Conservation (phyloP, 2,797 vertebrate genomes). For the Podarcis siculus region DNA sequence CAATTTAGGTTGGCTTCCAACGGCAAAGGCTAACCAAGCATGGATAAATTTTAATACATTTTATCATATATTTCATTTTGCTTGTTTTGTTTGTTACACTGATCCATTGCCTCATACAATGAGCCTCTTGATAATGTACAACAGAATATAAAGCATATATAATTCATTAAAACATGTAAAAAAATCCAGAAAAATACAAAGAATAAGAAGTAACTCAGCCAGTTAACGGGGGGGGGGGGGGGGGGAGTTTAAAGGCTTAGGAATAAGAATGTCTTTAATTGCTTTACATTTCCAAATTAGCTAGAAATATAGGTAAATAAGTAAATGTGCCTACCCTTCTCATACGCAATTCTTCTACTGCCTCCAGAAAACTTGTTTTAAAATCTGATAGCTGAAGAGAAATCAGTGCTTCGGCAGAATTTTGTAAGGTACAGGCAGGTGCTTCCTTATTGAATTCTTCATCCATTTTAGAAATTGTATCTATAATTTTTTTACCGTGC, state of each 20-base stretch:
- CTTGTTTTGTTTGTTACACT: background rate
- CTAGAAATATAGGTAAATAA: conserved; percentile 10
- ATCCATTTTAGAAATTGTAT: conserved; percentile 71
- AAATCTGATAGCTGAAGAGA: conserved; percentile 89
- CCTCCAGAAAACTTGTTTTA: conserved; percentile 88
- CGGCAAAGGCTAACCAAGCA: background rate
- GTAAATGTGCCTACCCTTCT: conserved; percentile 82
- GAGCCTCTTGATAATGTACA: too few species aligned
- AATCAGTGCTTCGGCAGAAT: conserved; percentile 80
- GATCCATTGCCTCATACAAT: too few species aligned
- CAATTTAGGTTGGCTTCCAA: background rate
- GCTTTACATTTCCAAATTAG: background rate
- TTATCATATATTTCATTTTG: background rate
- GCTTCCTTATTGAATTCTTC: conserved; percentile 62
- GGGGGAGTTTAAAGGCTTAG: too few species aligned
- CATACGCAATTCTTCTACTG: conserved; percentile 90
- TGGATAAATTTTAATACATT: background rate
- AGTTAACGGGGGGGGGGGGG: background rate
- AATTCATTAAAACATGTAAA: too few species aligned
- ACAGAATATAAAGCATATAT: too few species aligned
- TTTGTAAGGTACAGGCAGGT: conserved; percentile 67
- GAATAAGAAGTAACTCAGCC: background rate
- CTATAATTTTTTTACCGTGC: conserved; percentile 40
- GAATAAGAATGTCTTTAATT: background rate
- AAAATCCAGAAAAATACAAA: background rate